A percentile compares a stretch with the other conserved stretches of the same genome.
These are phyloP conservation scores for Zaprionus ghesquierei DNA, from an alignment of 1,140 invertebrate species.

Conservation along the genomic window DNA sequence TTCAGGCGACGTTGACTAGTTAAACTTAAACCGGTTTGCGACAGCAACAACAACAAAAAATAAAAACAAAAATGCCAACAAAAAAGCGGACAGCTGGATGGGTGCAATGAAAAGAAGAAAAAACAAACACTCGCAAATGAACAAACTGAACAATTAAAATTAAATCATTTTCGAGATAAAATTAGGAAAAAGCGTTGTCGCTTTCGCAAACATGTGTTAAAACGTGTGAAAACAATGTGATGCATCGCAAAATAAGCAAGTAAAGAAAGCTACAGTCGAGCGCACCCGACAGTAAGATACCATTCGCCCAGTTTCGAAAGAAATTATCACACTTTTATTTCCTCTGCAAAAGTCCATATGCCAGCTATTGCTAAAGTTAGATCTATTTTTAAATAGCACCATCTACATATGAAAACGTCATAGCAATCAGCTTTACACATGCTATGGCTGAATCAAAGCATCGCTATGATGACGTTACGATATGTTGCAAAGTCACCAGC, in stretches of 20 bases:
- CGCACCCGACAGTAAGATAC: too few relatives aligned
- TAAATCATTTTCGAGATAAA: constrained; percentile 1
- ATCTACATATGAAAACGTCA: too few relatives aligned
- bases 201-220: constrained; percentile 37
- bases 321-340: too few relatives aligned
- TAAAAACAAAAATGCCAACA: constrained; percentile 28
- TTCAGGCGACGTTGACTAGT: constrained; percentile 50
- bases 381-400: too few relatives aligned
- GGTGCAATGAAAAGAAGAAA: constrained; percentile 47
- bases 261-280: neutral
- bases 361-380: too few relatives aligned
- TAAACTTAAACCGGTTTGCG: constrained; percentile 57
- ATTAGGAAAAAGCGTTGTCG: neutral
- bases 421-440: too few relatives aligned
- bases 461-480: too few relatives aligned
- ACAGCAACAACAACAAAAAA: constrained; percentile 1
- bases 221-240: constrained; percentile 52
- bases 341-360: too few relatives aligned
- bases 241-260: neutral
- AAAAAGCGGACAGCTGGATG: constrained; percentile 31
- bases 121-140: constrained; percentile 12
- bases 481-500: too few relatives aligned
- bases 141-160: constrained; percentile 16
- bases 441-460: too few relatives aligned
- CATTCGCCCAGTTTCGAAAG: too few relatives aligned